Evolutionary conservation across 2,888 invertebrate genomes (phyloP).

Genomic region (Callyntrura guangdongensis): DNA sequence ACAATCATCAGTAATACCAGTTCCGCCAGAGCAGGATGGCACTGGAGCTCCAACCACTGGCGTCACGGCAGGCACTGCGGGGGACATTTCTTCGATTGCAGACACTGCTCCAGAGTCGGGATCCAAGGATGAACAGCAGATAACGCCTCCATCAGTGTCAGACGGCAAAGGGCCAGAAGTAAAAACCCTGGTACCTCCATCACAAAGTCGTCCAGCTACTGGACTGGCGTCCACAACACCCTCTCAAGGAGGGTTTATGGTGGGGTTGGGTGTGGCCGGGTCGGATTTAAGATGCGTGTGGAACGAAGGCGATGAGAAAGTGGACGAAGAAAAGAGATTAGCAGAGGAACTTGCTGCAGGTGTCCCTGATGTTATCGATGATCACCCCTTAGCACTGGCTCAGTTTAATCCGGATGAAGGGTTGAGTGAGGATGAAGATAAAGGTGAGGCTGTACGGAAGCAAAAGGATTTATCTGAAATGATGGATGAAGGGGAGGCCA

Average conservation of each 20-base stretch:
- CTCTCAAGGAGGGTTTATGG: neutral
- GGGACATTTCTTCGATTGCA: neutral
- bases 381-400: slow-evolving; percentile 56
- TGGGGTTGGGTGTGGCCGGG: neutral
- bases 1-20: too few relatives aligned
- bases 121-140: slow-evolving; percentile 13
- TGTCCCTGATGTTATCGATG: slow-evolving; percentile 65
- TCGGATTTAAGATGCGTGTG: slow-evolving; percentile 62
- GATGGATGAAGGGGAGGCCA: slow-evolving; percentile 15
- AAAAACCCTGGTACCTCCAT: slow-evolving; percentile 17
- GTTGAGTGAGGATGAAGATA: slow-evolving; percentile 62
- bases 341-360: slow-evolving; percentile 57
- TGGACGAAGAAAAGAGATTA: slow-evolving; percentile 58
- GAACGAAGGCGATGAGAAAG: slow-evolving; percentile 57
- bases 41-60: neutral
- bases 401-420: slow-evolving; percentile 64
- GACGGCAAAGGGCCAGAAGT: slow-evolving; percentile 27
- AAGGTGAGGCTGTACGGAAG: neutral
- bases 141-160: neutral
- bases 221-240: slow-evolving; percentile 2
- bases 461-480: slow-evolving; percentile 18
- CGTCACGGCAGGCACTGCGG: neutral
- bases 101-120: slow-evolving; percentile 1
- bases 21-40: neutral
- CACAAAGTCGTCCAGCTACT: neutral